Evolutionary conservation across 2,113 vertebrate genomes (phyloP).

Genomic region (Bucco capensis): DNA sequence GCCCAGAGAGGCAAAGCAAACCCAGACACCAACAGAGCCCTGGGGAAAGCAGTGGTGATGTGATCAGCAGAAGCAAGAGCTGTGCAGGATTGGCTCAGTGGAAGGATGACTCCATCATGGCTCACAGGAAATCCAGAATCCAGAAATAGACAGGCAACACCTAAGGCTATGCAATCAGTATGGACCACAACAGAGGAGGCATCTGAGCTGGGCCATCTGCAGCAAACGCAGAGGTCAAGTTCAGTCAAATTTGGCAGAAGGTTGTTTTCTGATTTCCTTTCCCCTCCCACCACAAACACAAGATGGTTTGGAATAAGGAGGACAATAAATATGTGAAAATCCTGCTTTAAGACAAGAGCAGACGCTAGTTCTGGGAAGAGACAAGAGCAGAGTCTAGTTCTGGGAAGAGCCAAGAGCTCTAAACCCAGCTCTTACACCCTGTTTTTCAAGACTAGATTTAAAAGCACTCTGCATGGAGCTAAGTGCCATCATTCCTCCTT

Average conservation of each 20-base stretch:
- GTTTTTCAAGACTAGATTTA: background rate
- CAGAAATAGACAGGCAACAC: background rate
- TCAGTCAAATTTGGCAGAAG: background rate
- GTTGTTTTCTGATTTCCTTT: background rate
- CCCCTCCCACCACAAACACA: background rate
- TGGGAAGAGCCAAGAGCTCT: background rate
- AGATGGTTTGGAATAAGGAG: background rate
- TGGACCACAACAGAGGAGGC: background rate
- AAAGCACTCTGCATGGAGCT: background rate
- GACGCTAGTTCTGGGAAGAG: background rate
- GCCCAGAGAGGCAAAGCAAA: background rate
- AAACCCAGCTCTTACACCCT: background rate
- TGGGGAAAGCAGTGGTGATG: background rate
- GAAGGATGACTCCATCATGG: background rate
- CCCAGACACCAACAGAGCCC: background rate
- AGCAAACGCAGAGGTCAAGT: background rate
- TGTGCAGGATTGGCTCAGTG: background rate
- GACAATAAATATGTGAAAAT: background rate
- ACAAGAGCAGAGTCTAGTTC: background rate
- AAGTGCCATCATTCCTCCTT: background rate
- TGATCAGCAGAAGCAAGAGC: background rate
- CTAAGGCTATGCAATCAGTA: background rate
- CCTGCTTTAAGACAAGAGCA: background rate
- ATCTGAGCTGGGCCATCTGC: background rate
- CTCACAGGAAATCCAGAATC: background rate